phyloP scores from a whole-genome alignment of 2,888 invertebrate species.

The Drosophila limbata region DNA sequence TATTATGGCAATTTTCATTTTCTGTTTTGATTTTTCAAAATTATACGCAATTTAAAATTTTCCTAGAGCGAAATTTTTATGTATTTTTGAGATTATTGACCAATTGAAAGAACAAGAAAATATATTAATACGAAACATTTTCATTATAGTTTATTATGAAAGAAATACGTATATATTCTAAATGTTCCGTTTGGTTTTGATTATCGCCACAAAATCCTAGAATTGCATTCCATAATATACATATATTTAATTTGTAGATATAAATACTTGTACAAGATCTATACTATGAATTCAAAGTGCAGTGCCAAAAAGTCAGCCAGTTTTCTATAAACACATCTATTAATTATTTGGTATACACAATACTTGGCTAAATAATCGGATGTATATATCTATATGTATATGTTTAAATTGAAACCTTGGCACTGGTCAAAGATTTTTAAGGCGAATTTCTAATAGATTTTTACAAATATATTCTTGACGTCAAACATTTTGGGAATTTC shows the following conservation, averaged over 20 bases:
- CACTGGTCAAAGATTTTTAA: constrained; percentile 45
- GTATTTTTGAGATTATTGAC: constrained; percentile 9
- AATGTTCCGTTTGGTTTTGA: constrained; percentile 25
- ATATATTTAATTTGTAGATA: constrained; percentile 25
- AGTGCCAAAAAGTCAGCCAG: constrained; percentile 52
- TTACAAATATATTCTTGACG: constrained; percentile 52
- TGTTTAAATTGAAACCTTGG: constrained; percentile 59
- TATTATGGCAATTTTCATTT: constrained; percentile 23
- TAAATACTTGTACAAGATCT: constrained; percentile 20
- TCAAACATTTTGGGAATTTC: constrained; percentile 61
- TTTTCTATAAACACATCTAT: constrained; percentile 16
- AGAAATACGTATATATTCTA: constrained; percentile 6
- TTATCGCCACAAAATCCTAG: constrained; percentile 19
- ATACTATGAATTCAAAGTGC: constrained; percentile 33
- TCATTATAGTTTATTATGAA: constrained; percentile 17
- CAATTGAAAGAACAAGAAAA: constrained; percentile 6
- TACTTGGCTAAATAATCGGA: constrained; percentile 15
- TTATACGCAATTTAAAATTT: constrained; percentile 30
- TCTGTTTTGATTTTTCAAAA: constrained; percentile 20
- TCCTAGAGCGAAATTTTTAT: constrained; percentile 11
- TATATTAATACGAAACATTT: constrained; percentile 7
- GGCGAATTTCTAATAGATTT: constrained; percentile 33
- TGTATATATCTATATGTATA: constrained; percentile 2
- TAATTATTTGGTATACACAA: constrained; percentile 23
- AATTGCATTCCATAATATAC: constrained; percentile 34